Percentiles rank a stretch among this genome's conserved stretches.
phyloP scores from a whole-genome alignment of 2,113 vertebrate species.

The Solea senegalensis region DNA sequence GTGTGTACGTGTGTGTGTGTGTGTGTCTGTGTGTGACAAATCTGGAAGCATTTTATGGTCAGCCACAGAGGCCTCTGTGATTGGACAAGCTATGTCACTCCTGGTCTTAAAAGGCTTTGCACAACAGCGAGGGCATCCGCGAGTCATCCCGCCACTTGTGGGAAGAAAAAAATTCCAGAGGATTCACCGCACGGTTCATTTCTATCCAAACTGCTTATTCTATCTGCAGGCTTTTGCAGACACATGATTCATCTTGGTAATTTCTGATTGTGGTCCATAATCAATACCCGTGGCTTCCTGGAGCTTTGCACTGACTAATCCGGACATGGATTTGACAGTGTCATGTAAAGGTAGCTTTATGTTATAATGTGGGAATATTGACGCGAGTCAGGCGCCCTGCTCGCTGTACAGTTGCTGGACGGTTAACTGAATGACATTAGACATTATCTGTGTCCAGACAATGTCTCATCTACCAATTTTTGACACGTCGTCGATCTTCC shows the following conservation, averaged over 20 bases:
- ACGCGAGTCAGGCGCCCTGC: conserved; percentile 15
- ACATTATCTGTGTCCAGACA: no score
- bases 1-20: conserved; percentile 46
- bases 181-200: conserved; percentile 62
- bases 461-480: not conserved
- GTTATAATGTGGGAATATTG: conserved; percentile 34
- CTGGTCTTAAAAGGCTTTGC: conserved; percentile 77
- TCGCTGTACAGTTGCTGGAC: no score
- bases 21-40: conserved; percentile 73
- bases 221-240: conserved; percentile 53
- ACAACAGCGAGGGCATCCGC: conserved; percentile 72
- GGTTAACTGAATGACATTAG: no score
- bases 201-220: conserved; percentile 63
- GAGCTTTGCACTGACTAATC: conserved; percentile 50
- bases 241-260: conserved; percentile 57
- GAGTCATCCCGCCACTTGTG: conserved; percentile 74
- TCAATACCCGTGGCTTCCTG: conserved; percentile 57
- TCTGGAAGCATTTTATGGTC: conserved; percentile 84
- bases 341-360: conserved; percentile 29
- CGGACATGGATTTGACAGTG: conserved; percentile 57
- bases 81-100: conserved; percentile 80
- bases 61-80: conserved; percentile 78
- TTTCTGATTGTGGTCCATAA: conserved; percentile 65
- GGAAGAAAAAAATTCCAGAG: conserved; percentile 61
- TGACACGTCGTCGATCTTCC: not conserved